Conservation (phyloP, 2,888 invertebrate genomes). For the Phania funesta region DNA sequence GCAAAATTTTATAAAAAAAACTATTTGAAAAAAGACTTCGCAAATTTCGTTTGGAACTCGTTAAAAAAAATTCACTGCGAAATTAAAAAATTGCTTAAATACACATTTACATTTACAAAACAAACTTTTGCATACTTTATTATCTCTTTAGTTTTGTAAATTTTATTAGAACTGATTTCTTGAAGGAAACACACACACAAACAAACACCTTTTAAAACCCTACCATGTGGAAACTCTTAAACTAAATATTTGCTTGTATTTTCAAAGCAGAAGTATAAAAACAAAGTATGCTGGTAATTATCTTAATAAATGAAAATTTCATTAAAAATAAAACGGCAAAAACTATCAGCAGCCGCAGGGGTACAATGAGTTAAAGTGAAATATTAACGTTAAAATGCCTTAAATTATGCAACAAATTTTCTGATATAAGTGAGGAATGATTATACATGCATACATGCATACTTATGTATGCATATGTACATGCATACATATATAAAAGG, state of each 20-base stretch:
- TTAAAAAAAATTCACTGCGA: too few species aligned
- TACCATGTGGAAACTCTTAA: constrained; percentile 58
- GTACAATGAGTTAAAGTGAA: constrained; percentile 8
- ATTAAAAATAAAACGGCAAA: constrained; percentile 46
- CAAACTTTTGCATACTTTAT: neutral
- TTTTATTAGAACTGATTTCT: neutral
- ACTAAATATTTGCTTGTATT: constrained; percentile 43
- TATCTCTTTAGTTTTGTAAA: neutral
- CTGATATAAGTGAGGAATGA: too few species aligned
- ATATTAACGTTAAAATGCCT: constrained; percentile 59
- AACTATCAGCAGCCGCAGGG: constrained; percentile 10
- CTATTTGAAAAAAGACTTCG: too few species aligned
- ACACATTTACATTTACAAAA: too few species aligned
- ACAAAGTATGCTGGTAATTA: constrained; percentile 51
- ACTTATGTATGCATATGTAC: too few species aligned
- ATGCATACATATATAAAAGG: constrained; percentile 19
- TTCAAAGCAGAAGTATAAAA: constrained; percentile 37
- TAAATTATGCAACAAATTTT: constrained; percentile 68
- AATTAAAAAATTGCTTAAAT: too few species aligned
- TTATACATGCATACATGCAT: too few species aligned
- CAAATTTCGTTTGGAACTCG: too few species aligned
- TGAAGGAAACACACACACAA: neutral
- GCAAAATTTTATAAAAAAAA: too few species aligned
- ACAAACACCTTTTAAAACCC: constrained; percentile 7
- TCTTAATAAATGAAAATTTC: constrained; percentile 65